Percentiles rank a stretch among this genome's conserved stretches.
Conservation (phyloP, 2,113 vertebrate genomes). For the Alaudala cheleensis region DNA sequence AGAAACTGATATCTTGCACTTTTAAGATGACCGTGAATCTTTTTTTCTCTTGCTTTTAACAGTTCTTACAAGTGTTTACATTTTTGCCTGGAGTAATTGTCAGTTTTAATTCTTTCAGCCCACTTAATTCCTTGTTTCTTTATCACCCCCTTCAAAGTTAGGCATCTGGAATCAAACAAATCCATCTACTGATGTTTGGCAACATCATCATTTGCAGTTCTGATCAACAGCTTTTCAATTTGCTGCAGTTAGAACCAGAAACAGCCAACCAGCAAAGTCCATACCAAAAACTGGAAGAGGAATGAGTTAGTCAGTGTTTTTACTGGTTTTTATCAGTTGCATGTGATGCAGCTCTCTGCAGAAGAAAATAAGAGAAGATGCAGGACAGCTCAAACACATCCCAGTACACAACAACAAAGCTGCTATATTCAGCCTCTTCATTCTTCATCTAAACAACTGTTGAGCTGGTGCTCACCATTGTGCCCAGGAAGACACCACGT, state of each 20-base stretch:
- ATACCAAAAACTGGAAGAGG: neutral
- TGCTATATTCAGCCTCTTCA: neutral
- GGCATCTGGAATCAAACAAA: neutral
- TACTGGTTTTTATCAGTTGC: neutral
- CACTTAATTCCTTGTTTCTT: neutral
- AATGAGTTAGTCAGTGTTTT: neutral
- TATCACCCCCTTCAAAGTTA: neutral
- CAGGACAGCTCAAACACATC: neutral
- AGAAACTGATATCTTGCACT: neutral
- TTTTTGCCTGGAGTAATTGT: neutral
- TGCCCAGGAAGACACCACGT: neutral
- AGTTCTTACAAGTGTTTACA: neutral
- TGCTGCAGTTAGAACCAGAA: neutral
- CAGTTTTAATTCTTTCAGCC: neutral
- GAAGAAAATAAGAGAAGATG: neutral
- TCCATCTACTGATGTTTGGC: neutral
- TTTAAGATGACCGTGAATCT: neutral
- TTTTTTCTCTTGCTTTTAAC: neutral
- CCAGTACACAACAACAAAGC: accelerated
- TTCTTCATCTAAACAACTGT: neutral
- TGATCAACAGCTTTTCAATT: neutral
- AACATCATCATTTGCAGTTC: neutral
- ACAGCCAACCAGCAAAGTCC: neutral
- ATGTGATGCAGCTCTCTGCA: neutral
- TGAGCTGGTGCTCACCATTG: neutral